Evolutionary conservation across 2,113 vertebrate species (phyloP).

Genomic region (Limanda limanda): DNA sequence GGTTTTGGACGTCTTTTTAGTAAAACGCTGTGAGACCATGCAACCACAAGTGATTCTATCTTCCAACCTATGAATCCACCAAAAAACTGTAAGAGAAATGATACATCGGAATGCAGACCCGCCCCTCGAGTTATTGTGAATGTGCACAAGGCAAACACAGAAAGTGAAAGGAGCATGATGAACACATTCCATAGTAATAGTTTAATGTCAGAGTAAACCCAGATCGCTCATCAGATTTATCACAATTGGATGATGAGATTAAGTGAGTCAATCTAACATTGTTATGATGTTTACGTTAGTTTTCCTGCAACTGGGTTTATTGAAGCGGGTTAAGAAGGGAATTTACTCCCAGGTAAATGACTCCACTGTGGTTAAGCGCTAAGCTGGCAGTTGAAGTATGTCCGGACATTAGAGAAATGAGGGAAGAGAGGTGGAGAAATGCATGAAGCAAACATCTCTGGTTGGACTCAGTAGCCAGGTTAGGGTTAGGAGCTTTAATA

Average conservation of each 20-base stretch:
- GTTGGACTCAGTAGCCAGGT: no score
- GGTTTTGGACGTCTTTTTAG: no score
- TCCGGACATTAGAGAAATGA: background rate
- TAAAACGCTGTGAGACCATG: no score
- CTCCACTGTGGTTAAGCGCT: background rate
- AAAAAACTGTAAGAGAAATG: no score
- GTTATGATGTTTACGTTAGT: constrained; percentile 30
- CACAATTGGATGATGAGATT: constrained; percentile 24
- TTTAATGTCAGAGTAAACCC: background rate
- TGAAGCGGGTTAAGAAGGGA: constrained; percentile 23
- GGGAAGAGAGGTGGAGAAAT: background rate
- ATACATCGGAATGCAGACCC: no score
- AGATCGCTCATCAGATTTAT: constrained; percentile 4
- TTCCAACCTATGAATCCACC: no score
- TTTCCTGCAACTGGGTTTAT: constrained; percentile 17
- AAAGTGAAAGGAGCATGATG: background rate
- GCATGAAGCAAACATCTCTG: background rate
- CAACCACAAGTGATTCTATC: no score
- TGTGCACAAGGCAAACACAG: background rate
- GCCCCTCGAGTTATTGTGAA: background rate
- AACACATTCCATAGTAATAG: background rate
- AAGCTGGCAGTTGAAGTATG: no score
- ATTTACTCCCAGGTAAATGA: constrained; percentile 22
- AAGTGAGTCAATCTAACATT: constrained; percentile 31
- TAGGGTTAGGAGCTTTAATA: background rate